phyloP scores from a whole-genome alignment of 1,140 invertebrate genomes.

The Asobara japonica region DNA sequence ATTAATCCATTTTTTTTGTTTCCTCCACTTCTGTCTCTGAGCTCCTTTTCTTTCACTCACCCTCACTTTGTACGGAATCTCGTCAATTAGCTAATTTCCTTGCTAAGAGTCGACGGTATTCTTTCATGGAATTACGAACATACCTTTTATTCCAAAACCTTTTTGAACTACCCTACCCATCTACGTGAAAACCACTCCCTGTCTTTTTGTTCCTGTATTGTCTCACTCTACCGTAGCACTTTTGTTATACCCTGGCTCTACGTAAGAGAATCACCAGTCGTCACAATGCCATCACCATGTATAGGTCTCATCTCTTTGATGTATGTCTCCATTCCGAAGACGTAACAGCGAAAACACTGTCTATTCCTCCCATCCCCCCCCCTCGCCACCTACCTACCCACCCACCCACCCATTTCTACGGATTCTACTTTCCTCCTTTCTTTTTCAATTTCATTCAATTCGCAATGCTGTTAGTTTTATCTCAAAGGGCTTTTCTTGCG shows the following conservation, averaged over 20 bases:
- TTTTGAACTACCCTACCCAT: slow-evolving; percentile 26
- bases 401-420: too few species aligned
- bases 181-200: neutral
- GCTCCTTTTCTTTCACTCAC: slow-evolving; percentile 25
- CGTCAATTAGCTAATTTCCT: slow-evolving; percentile 55
- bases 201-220: neutral
- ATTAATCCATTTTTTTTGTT: neutral
- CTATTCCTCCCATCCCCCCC: too few species aligned
- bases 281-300: slow-evolving; percentile 37
- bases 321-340: neutral
- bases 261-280: slow-evolving; percentile 6
- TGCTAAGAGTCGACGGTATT: slow-evolving; percentile 25
- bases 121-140: slow-evolving; percentile 29
- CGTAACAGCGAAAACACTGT: neutral
- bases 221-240: slow-evolving; percentile 16
- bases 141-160: slow-evolving; percentile 39
- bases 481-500: too few species aligned
- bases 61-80: slow-evolving; percentile 26
- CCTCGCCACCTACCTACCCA: too few species aligned
- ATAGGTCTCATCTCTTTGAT: slow-evolving; percentile 16
- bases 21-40: slow-evolving; percentile 16
- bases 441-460: too few species aligned
- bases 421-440: too few species aligned
- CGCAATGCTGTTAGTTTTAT: too few species aligned
- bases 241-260: neutral